Base-by-base conservation (phyloP, 2,113 vertebrate species). In the Glareola pratincola region DNA sequence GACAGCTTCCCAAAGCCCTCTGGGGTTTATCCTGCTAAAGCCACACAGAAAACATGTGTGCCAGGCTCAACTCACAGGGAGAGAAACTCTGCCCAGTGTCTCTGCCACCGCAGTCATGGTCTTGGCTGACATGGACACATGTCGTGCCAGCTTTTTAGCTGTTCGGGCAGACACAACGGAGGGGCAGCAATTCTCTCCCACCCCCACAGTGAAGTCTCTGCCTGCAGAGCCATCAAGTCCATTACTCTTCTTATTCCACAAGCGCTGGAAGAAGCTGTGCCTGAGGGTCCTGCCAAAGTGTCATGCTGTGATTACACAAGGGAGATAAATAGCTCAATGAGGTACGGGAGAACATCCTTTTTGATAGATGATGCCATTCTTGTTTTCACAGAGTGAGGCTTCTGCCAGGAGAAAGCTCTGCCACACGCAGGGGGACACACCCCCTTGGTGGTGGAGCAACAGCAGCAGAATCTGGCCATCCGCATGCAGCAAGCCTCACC, bases 141-240 rank as follows among this genome's bases (percentile, higher is more conserved):
- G 18, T n/a, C 51, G 72, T 4, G 12, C 15, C 53, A 41, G 24
- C 4, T 56, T 91, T 73, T 57, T 29, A 56, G 47, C 26, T 60
- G n/a, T 36, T 41, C 30, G 41, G 53, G 13, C 21, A 73, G 47
- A 48, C 0, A 0, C 1, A 1, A 73, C 0, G 1, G 1, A 6
- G 45, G 8, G 14, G 34, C 0, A 1, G 19, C 53, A 54, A 21
- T 74, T 88, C 34, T 43, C 59, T 51, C 36, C 29, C 0, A 0
- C 14, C 6, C 26, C 41, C 9, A 37, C 2, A 1, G 62, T 27
- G 45, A 64, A 60, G 30, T 26, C 1, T 1, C 32, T 81, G 26
- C 18, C n/a, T 80, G 30, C 39, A 54, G 26, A 90, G 18, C 30
- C 19, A 41, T 59, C 34, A 34, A 47, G 30, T 41, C n/a, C n/a